Base-by-base conservation (phyloP, 2,113 vertebrate genomes). In the Callithrix jacchus region DNA sequence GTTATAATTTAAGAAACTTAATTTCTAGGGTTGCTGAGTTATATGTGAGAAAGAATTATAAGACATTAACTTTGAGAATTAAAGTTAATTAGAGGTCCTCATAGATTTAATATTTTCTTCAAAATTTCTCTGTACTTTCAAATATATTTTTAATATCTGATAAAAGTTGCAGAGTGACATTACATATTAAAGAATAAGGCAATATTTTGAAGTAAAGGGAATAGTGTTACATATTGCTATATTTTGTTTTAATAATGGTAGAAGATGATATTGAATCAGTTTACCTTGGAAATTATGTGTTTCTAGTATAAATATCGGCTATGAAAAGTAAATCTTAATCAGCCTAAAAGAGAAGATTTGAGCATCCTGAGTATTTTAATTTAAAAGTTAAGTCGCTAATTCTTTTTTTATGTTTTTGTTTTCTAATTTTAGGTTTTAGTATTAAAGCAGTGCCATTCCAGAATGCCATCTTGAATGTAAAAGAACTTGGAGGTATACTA, bases 371-470 rank as follows among this genome's bases (percentile, higher is more conserved):
- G 25, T 42, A 0, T 30, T 6, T 61, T 77, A 35, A 5, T 94
- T 87, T 49, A 74, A 89, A 40, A 96, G 61, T 80, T n/a, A 73
- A 42, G 13, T 88, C 95, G 71, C 73, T 98, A 94, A 98, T 97
- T 49, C n/a, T 91, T 95, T 81, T 96, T 89, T 97, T 94, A 14
- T 94, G 73, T 96, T 92, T 97, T 40, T 92, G 91, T 96, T 97
- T 97, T 98, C 88, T 98, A 21, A 97, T 98, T 97, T 91, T 96
- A 99, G 99, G 99, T 99, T 99, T 99, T 98, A 99, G 99, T 98
- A 99, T 99, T 98, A 99, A 99, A 99, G 99, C 99, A 42, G 99
- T 99, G 97, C 99, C 99, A 96, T 99, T 99, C 98, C 99, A 99
- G 98, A 99, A 99, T 98, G 99, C 99, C 97, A 98, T 99, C 98